Conservation (phyloP, 2,888 invertebrate species). For the Cerastis rubricosa region DNA sequence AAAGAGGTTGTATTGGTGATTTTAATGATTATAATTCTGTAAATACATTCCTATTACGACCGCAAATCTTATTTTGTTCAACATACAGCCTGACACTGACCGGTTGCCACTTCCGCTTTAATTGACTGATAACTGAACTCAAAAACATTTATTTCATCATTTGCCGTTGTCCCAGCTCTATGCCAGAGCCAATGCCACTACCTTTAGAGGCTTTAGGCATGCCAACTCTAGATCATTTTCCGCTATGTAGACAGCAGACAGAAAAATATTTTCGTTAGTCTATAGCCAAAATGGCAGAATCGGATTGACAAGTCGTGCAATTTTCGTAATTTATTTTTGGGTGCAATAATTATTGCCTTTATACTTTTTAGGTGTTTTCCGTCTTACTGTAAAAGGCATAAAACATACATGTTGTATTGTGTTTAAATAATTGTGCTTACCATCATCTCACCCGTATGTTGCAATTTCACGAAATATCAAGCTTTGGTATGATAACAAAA, state of each 20-base stretch:
- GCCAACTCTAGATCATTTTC: neutral
- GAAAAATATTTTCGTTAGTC: slow-evolving; percentile 68
- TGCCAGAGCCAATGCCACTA: too few relatives aligned
- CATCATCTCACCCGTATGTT: slow-evolving; percentile 73
- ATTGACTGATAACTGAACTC: too few relatives aligned
- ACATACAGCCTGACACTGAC: too few relatives aligned
- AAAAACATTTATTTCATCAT: too few relatives aligned
- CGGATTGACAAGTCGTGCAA: slow-evolving; percentile 87
- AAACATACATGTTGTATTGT: slow-evolving; percentile 60
- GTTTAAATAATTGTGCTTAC: slow-evolving; percentile 64
- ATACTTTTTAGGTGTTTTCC: slow-evolving; percentile 72
- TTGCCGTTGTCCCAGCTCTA: too few relatives aligned
- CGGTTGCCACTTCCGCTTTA: too few relatives aligned
- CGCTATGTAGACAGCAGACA: slow-evolving; percentile 5
- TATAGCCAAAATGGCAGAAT: slow-evolving; percentile 89
- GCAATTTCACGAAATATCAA: slow-evolving; percentile 83
- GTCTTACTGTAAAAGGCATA: slow-evolving; percentile 70
- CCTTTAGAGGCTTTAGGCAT: too few relatives aligned
- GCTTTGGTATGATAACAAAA: slow-evolving; percentile 90
- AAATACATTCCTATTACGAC: too few relatives aligned
- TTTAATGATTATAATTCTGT: too few relatives aligned
- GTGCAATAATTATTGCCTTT: slow-evolving; percentile 80
- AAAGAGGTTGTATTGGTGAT: too few relatives aligned
- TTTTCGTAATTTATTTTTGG: slow-evolving; percentile 89
- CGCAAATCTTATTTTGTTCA: too few relatives aligned